These are phyloP conservation scores for Remorina albescens DNA, from an alignment of 2,797 vertebrate genomes.

Conservation along the genomic window DNA sequence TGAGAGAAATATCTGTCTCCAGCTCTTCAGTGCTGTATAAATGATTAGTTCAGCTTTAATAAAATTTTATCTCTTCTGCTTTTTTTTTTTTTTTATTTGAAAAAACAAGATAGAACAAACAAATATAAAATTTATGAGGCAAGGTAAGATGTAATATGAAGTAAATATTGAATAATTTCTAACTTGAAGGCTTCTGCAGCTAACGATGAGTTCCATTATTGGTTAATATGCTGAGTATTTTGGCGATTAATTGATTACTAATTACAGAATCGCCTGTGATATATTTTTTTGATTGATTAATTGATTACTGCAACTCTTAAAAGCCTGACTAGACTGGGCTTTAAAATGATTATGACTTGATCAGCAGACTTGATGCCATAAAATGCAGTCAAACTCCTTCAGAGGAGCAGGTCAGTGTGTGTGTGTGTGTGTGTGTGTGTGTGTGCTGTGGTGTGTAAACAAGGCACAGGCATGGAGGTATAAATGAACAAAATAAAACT, in stretches of 20 bases:
- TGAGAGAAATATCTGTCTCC: no score
- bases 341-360: not conserved
- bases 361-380: not conserved
- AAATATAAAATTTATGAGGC: not conserved
- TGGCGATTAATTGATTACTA: not conserved
- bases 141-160: not conserved
- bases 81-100: no score
- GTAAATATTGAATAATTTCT: not conserved
- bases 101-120: no score
- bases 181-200: not conserved
- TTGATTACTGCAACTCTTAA: not conserved
- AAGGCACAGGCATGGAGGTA: not conserved
- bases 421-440: not conserved
- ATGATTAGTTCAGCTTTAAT: no score
- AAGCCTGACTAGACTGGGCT: not conserved
- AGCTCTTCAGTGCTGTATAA: no score
- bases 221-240: not conserved
- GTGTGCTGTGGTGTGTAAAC: not conserved
- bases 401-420: not conserved
- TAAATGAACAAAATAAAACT: not conserved
- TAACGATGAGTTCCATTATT: not conserved
- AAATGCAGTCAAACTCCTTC: not conserved
- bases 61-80: no score
- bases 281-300: not conserved
- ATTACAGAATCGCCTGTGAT: no score